phyloP scores from a whole-genome alignment of 1,140 invertebrate genomes.

The Ptiloglossa arizonensis region DNA sequence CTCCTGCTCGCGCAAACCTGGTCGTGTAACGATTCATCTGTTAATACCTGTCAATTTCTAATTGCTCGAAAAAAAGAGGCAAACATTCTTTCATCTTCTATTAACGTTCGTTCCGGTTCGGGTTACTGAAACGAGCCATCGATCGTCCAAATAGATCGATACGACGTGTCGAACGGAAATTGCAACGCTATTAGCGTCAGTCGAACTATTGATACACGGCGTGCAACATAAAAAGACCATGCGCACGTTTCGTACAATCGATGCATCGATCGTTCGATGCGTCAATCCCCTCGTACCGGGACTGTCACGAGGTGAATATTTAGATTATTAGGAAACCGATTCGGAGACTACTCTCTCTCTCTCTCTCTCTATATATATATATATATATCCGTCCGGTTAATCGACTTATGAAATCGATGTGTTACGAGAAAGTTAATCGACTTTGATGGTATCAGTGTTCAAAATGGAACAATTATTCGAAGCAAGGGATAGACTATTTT shows the following conservation, averaged over 20 bases:
- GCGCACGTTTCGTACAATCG: neutral
- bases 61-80: neutral
- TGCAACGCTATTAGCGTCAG: constrained; percentile 12
- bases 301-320: neutral
- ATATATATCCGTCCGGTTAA: neutral
- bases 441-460: neutral
- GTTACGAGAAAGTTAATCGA: neutral
- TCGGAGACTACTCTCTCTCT: neutral
- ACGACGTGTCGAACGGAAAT: neutral
- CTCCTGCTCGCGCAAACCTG: too few species aligned
- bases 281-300: too few species aligned
- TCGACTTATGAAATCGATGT: neutral
- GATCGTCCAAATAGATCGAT: constrained; percentile 10
- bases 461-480: too few species aligned
- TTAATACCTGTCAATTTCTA: neutral
- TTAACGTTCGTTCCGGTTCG: neutral
- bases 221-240: neutral
- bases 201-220: neutral
- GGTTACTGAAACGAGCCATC: too few species aligned
- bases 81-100: constrained; percentile 5
- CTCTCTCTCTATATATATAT: too few species aligned
- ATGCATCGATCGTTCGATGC: neutral
- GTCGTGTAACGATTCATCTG: neutral
- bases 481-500: too few species aligned
- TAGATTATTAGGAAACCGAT: neutral